Evolutionary conservation across 2,113 vertebrate genomes (phyloP).

Genomic region (Microcebus tavaratra): DNA sequence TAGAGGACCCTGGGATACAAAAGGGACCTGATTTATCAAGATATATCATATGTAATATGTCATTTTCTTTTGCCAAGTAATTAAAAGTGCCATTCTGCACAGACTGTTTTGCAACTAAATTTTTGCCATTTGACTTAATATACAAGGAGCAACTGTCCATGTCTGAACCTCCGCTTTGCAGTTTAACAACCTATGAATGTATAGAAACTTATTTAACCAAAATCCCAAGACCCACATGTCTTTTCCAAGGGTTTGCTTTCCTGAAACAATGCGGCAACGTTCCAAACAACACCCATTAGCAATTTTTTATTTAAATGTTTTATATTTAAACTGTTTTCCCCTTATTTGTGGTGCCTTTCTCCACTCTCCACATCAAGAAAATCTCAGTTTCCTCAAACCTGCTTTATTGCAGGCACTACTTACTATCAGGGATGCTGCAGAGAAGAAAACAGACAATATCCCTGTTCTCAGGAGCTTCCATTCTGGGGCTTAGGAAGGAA

Average conservation of each 20-base stretch:
- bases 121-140: background rate
- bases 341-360: background rate
- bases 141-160: background rate
- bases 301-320: background rate
- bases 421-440: background rate
- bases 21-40: background rate
- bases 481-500: too few species aligned
- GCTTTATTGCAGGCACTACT: background rate
- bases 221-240: background rate
- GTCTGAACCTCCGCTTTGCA: background rate
- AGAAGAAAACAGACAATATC: background rate
- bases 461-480: background rate
- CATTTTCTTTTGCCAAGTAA: background rate
- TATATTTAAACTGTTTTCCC: background rate
- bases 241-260: background rate
- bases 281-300: background rate
- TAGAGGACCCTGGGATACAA: background rate
- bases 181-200: background rate
- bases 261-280: background rate
- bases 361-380: background rate
- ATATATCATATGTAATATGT: background rate
- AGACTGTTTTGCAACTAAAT: background rate
- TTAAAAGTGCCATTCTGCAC: background rate
- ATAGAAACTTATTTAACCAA: background rate
- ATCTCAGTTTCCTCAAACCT: background rate